Conservation (phyloP, 2,113 vertebrate genomes). For the Anhinga anhinga region DNA sequence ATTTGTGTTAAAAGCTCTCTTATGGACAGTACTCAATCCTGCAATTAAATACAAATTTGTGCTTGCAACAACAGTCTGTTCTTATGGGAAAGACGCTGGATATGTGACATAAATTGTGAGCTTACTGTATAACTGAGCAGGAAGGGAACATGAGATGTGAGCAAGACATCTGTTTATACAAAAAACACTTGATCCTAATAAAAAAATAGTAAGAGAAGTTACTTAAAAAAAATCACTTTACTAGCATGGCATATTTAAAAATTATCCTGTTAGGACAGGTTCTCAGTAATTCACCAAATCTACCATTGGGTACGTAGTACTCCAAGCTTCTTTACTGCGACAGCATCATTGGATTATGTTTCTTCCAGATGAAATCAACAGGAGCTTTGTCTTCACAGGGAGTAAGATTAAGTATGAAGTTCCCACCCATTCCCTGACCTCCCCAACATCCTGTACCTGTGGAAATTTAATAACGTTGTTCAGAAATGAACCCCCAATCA, state of each 20-base stretch:
- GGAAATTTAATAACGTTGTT: neutral
- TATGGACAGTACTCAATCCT: neutral
- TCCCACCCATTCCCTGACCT: neutral
- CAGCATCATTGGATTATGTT: neutral
- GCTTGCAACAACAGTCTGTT: neutral
- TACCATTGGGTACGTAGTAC: neutral
- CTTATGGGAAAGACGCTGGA: neutral
- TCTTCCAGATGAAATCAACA: neutral
- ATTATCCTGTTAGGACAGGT: neutral
- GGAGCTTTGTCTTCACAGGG: neutral
- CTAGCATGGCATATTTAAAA: neutral
- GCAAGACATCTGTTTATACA: neutral
- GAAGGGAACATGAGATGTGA: neutral
- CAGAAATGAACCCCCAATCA: neutral
- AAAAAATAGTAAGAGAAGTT: neutral
- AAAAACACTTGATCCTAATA: neutral
- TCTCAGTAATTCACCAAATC: neutral
- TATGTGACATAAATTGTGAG: neutral
- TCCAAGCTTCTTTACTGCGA: neutral
- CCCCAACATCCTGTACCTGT: neutral
- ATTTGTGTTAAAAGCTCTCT: neutral
- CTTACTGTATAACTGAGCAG: neutral
- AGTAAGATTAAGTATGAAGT: neutral
- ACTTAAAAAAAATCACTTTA: neutral
- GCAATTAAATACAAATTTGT: neutral